Base-by-base conservation (phyloP, 2,113 vertebrate species). In the Fregata magnificens region DNA sequence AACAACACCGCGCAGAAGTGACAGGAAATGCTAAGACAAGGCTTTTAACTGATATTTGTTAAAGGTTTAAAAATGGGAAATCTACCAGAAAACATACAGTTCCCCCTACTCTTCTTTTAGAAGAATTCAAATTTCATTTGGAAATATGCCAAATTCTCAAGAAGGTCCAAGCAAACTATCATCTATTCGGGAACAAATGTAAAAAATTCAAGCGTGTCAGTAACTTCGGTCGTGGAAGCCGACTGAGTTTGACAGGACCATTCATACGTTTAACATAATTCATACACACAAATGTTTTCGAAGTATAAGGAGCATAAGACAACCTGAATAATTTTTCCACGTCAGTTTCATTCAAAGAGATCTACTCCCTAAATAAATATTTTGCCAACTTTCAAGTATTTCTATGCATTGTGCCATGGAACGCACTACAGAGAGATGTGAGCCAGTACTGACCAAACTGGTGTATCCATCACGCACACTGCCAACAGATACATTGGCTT, bases 261-360 rank as follows among this genome's bases (percentile, higher is more conserved):
- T 52, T 74, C 13, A 44, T 15, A 45, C 0, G 0, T 31, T 40
- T 34, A 71, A 52, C 15, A 45, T 16, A 45, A 79, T 38, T 52
- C 38, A 69, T 11, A 52, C 10, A 59, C 6, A 11, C 3, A 5
- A 34, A 32, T 18, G 19, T 63, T 88, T 82, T 29, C 50, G 21
- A 66, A 42, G 19, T 13, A 88, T 47, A 31, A 70, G 69, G 40
- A 86, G 38, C 22, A 32, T 31, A 86, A 71, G 29, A 66, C 18
- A 89, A 83, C 19, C n/a, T 42, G 15, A 82, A 44, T 24, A 71
- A 38, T 29, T 84, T 87, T 66, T 78, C 16, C 52, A 28, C 87
- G 49, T 63, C 19, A 42, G 34, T 62, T 72, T 84, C 29, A 84
- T 9, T 63, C 29, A 56, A 82, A 85, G 52, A 71, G 6, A 69